Conservation (phyloP, 1,140 invertebrate genomes). For the Oncopodura yosiiana region DNA sequence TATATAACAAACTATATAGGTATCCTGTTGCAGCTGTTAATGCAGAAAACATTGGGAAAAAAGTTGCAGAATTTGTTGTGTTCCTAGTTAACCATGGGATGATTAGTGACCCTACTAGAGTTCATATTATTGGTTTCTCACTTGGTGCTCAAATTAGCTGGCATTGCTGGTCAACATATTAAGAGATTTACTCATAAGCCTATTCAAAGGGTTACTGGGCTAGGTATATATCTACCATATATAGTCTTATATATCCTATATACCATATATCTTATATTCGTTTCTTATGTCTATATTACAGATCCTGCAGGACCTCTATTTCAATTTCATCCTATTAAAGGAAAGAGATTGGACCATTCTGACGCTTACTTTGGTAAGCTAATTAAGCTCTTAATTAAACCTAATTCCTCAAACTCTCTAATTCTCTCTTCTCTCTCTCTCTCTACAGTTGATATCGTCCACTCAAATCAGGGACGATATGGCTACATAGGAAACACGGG, state of each 20-base stretch:
- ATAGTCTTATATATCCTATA: too few relatives aligned
- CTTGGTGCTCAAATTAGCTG: constrained; percentile 18
- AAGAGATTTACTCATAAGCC: constrained; percentile 17
- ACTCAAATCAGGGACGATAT: constrained; percentile 54
- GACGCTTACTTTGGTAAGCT: constrained; percentile 25
- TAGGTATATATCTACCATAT: not conserved
- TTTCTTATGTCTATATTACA: not conserved
- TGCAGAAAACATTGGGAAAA: constrained; percentile 14
- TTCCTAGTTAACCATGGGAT: constrained; percentile 24
- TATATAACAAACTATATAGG: too few relatives aligned
- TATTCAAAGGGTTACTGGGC: constrained; percentile 15
- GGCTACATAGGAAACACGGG: constrained; percentile 48
- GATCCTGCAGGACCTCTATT: constrained; percentile 25
- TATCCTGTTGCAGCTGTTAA: constrained; percentile 8
- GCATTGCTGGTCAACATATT: constrained; percentile 18
- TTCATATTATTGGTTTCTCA: constrained; percentile 21
- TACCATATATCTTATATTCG: not conserved
- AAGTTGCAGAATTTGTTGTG: constrained; percentile 18
- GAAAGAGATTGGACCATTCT: constrained; percentile 21
- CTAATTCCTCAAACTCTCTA: not conserved
- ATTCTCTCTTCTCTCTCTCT: too few relatives aligned
- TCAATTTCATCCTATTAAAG: constrained; percentile 13
- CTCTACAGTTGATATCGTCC: constrained; percentile 53
- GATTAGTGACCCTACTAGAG: constrained; percentile 15
- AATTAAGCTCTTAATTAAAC: not conserved